Conservation (phyloP, 2,797 vertebrate species). For the Triplophysa yarkandensis region DNA sequence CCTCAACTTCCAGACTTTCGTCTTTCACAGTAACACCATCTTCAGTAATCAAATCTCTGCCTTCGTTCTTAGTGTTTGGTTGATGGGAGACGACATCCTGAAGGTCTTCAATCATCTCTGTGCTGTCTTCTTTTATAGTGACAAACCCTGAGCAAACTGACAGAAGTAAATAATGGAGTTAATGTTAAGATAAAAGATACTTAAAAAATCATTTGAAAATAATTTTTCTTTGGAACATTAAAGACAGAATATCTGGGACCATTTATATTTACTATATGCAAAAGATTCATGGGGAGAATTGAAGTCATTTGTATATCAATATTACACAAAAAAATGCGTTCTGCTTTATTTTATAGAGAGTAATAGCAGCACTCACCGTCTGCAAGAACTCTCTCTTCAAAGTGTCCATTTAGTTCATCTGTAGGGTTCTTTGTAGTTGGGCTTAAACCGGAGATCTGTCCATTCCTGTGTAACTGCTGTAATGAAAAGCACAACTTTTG, state of each 20-base stretch:
- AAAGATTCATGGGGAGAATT: neutral
- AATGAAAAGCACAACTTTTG: slow-evolving; percentile 45
- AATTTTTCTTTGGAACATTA: neutral
- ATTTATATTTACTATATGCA: neutral
- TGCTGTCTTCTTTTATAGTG: slow-evolving; percentile 69
- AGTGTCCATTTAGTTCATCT: slow-evolving; percentile 62
- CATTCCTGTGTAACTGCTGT: slow-evolving; percentile 78
- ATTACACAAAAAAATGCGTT: too few relatives aligned
- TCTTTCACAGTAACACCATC: slow-evolving; percentile 64
- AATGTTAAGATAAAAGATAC: too few relatives aligned
- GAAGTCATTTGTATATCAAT: too few relatives aligned
- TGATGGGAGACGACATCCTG: slow-evolving; percentile 61
- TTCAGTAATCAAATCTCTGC: slow-evolving; percentile 61
- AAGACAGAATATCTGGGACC: neutral
- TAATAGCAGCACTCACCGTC: slow-evolving; percentile 66
- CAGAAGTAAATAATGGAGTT: slow-evolving; percentile 50
- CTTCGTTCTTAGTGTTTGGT: slow-evolving; percentile 62
- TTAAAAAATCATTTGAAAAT: too few relatives aligned
- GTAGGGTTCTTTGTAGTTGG: slow-evolving; percentile 67
- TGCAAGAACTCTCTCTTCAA: slow-evolving; percentile 64
- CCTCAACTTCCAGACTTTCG: slow-evolving; percentile 70
- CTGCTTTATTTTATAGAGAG: too few relatives aligned
- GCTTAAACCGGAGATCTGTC: slow-evolving; percentile 73
- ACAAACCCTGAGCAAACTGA: slow-evolving; percentile 76
- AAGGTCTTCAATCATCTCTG: slow-evolving; percentile 66